Evolutionary conservation across 2,888 invertebrate species (phyloP).

Genomic region (Trichopoda pennipes): DNA sequence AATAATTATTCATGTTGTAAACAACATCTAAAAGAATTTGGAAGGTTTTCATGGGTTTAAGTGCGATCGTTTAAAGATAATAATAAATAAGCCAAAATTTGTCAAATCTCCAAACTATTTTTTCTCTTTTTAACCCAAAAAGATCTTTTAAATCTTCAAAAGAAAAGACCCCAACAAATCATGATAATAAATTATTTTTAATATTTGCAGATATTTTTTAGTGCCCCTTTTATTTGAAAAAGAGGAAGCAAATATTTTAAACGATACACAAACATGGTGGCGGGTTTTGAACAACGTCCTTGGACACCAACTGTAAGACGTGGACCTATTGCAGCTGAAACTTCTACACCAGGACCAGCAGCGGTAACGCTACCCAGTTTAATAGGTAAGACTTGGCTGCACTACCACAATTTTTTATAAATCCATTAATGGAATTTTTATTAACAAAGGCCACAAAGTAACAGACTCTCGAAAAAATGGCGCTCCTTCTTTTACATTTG

Average conservation of each 20-base stretch:
- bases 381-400: conserved; percentile 84
- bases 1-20: too few relatives aligned
- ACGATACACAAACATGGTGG: conserved; percentile 75
- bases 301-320: conserved; percentile 95
- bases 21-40: too few relatives aligned
- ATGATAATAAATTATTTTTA: too few relatives aligned
- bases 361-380: conserved; percentile 90
- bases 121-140: too few relatives aligned
- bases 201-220: too few relatives aligned
- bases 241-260: too few relatives aligned
- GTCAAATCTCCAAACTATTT: too few relatives aligned
- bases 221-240: neutral
- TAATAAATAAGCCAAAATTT: too few relatives aligned
- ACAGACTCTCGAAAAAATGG: conserved; percentile 89
- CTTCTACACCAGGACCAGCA: conserved; percentile 92
- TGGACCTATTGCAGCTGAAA: conserved; percentile 94
- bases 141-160: too few relatives aligned
- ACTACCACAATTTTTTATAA: neutral
- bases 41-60: too few relatives aligned
- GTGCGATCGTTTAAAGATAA: too few relatives aligned
- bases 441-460: conserved; percentile 85
- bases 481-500: conserved; percentile 92
- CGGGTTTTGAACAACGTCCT: conserved; percentile 90
- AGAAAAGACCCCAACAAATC: too few relatives aligned
- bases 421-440: conserved; percentile 8